Evolutionary conservation across 2,797 vertebrate species (phyloP).

Genomic region (Taenioides sp.): DNA sequence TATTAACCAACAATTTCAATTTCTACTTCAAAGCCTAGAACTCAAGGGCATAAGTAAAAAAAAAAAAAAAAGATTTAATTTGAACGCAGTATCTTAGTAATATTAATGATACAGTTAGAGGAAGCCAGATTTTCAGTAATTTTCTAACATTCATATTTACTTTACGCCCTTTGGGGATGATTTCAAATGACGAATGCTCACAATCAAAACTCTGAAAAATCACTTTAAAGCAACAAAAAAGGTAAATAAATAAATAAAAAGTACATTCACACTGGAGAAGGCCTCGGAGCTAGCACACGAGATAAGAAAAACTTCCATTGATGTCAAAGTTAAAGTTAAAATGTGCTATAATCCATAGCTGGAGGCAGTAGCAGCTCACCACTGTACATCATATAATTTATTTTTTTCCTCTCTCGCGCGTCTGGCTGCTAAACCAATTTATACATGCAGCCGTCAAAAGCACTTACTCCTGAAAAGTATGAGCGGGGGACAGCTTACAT

Average conservation of each 20-base stretch:
- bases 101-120: not conserved
- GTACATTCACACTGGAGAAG: constrained; percentile 2
- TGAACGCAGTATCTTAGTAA: not conserved
- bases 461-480: constrained; percentile 33
- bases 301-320: constrained; percentile 23
- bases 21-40: too few species aligned
- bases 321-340: constrained; percentile 24
- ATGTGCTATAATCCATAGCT: constrained; percentile 35
- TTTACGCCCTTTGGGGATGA: constrained; percentile 15
- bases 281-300: constrained; percentile 3
- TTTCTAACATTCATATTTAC: constrained; percentile 4
- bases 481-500: constrained; percentile 49
- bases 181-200: constrained; percentile 2
- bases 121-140: not conserved
- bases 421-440: constrained; percentile 36
- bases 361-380: constrained; percentile 7
- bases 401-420: too few species aligned
- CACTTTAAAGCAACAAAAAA: not conserved
- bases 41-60: not conserved
- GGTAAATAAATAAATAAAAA: not conserved
- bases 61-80: not conserved
- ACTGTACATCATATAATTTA: constrained; percentile 19
- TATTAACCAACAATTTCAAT: too few species aligned
- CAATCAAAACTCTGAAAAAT: not conserved
- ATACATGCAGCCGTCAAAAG: constrained; percentile 42